These are phyloP conservation scores for Caenorhabditis virilis DNA, from an alignment of 2,888 invertebrate species.

Conservation along the genomic window DNA sequence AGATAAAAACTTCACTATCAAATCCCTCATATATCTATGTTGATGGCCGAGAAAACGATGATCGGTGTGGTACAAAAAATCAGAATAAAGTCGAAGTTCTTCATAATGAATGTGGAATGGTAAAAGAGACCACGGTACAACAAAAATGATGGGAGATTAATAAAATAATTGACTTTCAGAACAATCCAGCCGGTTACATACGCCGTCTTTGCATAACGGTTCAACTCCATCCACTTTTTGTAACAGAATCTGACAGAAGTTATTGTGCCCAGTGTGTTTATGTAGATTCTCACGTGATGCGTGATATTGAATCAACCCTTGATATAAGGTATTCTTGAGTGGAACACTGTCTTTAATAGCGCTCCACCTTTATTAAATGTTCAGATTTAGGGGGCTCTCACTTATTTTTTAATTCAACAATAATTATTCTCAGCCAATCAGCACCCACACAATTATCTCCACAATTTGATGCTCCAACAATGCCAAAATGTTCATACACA, in stretches of 20 bases:
- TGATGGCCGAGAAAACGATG: conserved; percentile 60
- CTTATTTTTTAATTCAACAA: neutral
- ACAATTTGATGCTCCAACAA: conserved; percentile 61
- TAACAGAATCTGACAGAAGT: conserved; percentile 66
- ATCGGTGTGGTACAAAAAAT: conserved; percentile 58
- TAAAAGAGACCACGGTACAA: conserved; percentile 56
- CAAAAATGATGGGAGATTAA: neutral
- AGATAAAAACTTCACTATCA: conserved; percentile 63
- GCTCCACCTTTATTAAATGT: no score
- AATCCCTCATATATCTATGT: conserved; percentile 67
- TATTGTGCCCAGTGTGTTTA: conserved; percentile 69
- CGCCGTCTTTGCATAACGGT: conserved; percentile 64
- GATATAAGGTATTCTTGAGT: conserved; percentile 58
- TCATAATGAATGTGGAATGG: conserved; percentile 67
- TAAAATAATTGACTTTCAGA: neutral
- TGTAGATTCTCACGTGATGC: conserved; percentile 62
- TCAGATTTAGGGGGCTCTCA: no score
- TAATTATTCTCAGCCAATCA: conserved; percentile 51
- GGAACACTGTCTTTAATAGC: no score
- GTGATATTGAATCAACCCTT: conserved; percentile 61
- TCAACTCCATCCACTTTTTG: conserved; percentile 68
- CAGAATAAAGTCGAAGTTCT: conserved; percentile 58
- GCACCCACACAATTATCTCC: conserved; percentile 62
- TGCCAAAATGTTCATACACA: conserved; percentile 63
- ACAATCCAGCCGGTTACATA: conserved; percentile 47